Evolutionary conservation across 1,140 invertebrate species (phyloP).

Genomic region (Calycopis cecrops): DNA sequence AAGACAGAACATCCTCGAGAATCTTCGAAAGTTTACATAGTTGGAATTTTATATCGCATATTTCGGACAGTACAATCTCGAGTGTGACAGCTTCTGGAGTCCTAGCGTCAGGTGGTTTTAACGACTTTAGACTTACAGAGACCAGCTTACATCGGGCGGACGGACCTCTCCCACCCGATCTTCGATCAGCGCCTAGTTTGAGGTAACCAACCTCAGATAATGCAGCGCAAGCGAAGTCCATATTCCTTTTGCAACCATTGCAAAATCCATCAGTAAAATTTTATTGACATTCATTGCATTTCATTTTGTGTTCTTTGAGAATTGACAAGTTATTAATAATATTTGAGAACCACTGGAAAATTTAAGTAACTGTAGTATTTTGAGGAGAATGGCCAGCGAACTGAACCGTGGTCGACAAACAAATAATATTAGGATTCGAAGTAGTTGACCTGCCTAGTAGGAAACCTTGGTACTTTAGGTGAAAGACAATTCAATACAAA

Average conservation of each 20-base stretch:
- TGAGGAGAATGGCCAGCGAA: too few relatives aligned
- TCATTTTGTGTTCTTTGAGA: not conserved
- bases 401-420: too few relatives aligned
- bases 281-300: not conserved
- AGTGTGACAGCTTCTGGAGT: not conserved
- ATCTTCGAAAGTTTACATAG: not conserved
- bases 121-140: not conserved
- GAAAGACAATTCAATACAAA: too few relatives aligned
- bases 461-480: too few relatives aligned
- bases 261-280: constrained; percentile 4
- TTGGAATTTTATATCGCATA: too few relatives aligned
- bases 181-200: not conserved
- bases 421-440: too few relatives aligned
- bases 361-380: too few relatives aligned
- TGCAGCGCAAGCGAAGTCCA: not conserved
- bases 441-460: too few relatives aligned
- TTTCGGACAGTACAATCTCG: too few relatives aligned
- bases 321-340: too few relatives aligned
- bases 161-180: not conserved
- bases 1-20: not conserved
- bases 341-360: too few relatives aligned
- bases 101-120: not conserved
- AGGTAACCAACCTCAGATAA: not conserved
- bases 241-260: not conserved
- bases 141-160: not conserved